Conservation (phyloP, 1,140 invertebrate genomes). For the Aphis gossypii region DNA sequence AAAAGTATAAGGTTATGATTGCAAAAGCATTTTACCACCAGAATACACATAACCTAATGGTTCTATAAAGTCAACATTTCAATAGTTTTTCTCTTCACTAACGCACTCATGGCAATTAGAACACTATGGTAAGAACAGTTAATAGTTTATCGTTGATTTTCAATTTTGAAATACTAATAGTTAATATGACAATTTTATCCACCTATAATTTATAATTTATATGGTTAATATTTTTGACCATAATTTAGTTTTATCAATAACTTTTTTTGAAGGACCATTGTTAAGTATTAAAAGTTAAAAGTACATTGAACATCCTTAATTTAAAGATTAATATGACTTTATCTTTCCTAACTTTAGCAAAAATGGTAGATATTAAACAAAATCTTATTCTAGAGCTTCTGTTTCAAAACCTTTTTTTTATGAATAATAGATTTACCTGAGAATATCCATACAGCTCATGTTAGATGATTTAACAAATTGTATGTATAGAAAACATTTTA, state of each 20-base stretch:
- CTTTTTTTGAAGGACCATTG: not conserved
- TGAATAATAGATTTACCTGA: not conserved
- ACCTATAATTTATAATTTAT: too few relatives aligned
- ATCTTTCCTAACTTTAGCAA: not conserved
- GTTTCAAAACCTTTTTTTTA: not conserved
- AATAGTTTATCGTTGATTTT: not conserved
- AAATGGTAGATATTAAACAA: not conserved
- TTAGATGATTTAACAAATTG: not conserved
- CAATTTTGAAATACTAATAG: too few relatives aligned
- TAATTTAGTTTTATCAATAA: not conserved
- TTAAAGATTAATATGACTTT: not conserved
- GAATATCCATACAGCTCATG: not conserved
- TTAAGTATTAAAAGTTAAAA: not conserved
- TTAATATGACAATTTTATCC: not conserved
- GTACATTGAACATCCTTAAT: not conserved
- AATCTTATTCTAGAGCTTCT: not conserved
- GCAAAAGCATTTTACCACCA: too few relatives aligned
- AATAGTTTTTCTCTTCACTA: too few relatives aligned
- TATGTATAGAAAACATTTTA: not conserved
- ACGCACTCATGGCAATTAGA: too few relatives aligned
- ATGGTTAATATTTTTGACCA: not conserved
- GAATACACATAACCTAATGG: too few relatives aligned
- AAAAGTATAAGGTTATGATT: too few relatives aligned
- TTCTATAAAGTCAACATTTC: too few relatives aligned
- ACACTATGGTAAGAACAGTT: not conserved